Base-by-base conservation (phyloP, 2,113 vertebrate species). In the Ornithorhynchus anatinus region DNA sequence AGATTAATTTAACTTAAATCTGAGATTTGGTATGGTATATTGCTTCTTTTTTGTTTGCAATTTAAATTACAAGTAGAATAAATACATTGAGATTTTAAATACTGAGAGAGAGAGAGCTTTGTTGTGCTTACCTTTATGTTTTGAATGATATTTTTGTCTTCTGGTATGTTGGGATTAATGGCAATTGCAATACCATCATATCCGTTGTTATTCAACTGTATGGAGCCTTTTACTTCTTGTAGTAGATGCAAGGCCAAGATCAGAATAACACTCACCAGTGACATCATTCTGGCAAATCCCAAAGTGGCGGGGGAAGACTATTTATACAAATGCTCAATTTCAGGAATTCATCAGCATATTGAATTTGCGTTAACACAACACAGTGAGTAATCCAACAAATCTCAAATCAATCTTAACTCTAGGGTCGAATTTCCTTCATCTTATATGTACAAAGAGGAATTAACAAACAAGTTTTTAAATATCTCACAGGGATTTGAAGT, bases 161-260 rank as follows among this genome's bases (percentile, higher is more conserved):
- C 89, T 39, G 72, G 51, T 9, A 91, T 38, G 19, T 8, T 75
- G 37, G 91, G 90, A 35, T 91, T 73, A 80, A 92, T 90, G 66
- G 90, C 91, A 77, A 92, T 81, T 58, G 91, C 80, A 56, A 91
- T 42, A 38, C 87, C 79, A 22, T 91, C 87, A 50, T 89, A 93
- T 38, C 89, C 86, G 31, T 88, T 86, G 50, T 80, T 59, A 17
- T 45, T 82, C 44, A 92, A 65, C 51, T 57, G 59, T 45, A 90
- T 59, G 39, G 90, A 89, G 36, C 45, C 68, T 48, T 60, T 63
- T 39, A 43, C 38, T 11, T 32, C 31, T 27, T 20, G 37, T n/a
- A 84, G 35, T 11, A 81, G 32, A 52, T 73, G 52, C 23, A 85
- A 64, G 25, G 20, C 43, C 67, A 90, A 37, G 32, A 87, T 29